Evolutionary conservation across 2,888 invertebrate genomes (phyloP), one percentile per base, ranked within the genome.

Genomic region (Drosophila helvetica): DNA sequence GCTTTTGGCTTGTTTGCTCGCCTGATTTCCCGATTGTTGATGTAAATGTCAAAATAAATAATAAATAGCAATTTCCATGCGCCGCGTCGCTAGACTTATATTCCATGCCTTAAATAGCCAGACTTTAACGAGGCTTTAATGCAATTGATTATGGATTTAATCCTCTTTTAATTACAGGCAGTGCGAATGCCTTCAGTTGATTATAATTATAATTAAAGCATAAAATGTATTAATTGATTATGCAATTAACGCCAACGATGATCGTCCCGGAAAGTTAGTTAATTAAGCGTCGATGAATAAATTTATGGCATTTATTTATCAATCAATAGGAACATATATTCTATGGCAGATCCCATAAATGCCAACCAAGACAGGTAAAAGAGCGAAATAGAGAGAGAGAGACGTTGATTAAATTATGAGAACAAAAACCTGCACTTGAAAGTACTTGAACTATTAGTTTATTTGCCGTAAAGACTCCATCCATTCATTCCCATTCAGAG

Each of bases 1-100:
- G 55, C 46, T 54, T 57, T 42, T 55, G 33, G 52, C 47, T 46
- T 64, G 62, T 67, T 70, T 70, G 59, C 66, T 55, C 62, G 38
- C 53, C 82, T 60, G 63, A 58, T 69, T 83, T 17, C 50, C 64
- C 66, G 79, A 81, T 85, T 84, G 73, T 74, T 86, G 74, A 80
- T 86, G 86, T 86, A 76, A 88, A 83, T 83, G 83, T 78, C 83
- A 88, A 77, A 86, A 81, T 81, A 83, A 87, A 89, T 87, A 87
- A 89, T 89, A 86, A 78, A 89, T 83, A 82, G 30, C 59, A 71
- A 62, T 77, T 71, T 38, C 71, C 59, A 62, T 66, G 50, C 46
- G 62, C 50, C 56, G 51, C 22, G 22, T 22, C 22, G n/a, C 66
- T 45, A 43, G 58, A 46, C 65, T 75, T 33, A 30, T 27, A 12